Evolutionary conservation across 2,888 invertebrate species (phyloP).

Genomic region (Agriopis marginaria): DNA sequence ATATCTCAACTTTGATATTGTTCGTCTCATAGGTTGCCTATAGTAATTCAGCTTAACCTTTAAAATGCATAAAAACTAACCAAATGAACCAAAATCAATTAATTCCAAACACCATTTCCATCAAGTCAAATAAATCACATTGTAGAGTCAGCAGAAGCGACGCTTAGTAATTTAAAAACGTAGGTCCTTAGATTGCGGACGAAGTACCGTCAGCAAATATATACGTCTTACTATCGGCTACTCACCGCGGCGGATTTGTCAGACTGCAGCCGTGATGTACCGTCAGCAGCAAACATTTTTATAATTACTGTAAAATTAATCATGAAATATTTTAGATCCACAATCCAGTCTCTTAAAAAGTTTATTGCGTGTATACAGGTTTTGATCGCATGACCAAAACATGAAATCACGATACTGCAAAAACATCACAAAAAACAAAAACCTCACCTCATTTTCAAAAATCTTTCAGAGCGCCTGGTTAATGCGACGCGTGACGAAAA

Average conservation of each 20-base stretch:
- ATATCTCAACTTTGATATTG: too few species aligned
- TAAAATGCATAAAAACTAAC: conserved; percentile 15
- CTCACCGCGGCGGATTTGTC: conserved; percentile 80
- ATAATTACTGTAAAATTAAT: background rate
- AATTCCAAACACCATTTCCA: conserved; percentile 41
- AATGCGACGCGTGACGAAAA: too few species aligned
- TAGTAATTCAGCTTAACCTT: too few species aligned
- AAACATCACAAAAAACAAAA: too few species aligned
- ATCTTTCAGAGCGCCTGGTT: too few species aligned
- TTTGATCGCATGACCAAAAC: too few species aligned
- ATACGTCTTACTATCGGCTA: conserved; percentile 79
- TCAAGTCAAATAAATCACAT: conserved; percentile 53
- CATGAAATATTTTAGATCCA: too few species aligned
- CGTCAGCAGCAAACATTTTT: conserved; percentile 50
- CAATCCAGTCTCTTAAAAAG: too few species aligned
- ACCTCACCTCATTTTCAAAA: too few species aligned
- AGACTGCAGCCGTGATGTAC: conserved; percentile 65
- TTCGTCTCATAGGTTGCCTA: too few species aligned
- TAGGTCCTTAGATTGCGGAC: conserved; percentile 66
- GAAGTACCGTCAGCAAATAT: conserved; percentile 78
- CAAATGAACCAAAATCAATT: conserved; percentile 42
- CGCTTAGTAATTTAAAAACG: conserved; percentile 70
- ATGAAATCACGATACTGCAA: too few species aligned
- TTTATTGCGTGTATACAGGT: too few species aligned
- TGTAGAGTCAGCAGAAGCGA: conserved; percentile 48